Evolutionary conservation across 2,113 vertebrate genomes (phyloP).

Genomic region (Cyanocitta stelleri): DNA sequence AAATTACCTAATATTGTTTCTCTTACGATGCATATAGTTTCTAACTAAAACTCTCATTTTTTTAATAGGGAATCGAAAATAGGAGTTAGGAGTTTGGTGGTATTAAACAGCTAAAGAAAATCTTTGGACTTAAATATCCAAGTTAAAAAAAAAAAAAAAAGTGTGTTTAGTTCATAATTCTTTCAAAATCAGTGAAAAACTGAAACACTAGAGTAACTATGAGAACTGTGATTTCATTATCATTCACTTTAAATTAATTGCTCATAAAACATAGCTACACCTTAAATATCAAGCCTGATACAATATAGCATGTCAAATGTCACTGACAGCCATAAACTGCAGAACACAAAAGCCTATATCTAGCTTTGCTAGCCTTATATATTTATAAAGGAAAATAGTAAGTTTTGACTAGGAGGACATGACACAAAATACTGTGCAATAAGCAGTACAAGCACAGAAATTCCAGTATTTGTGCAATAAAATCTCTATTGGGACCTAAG

Average conservation of each 20-base stretch:
- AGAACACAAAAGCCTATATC: not conserved
- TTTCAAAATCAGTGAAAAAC: not conserved
- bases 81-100: not conserved
- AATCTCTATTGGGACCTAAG: not conserved
- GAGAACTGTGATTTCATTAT: not conserved
- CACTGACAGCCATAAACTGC: not conserved
- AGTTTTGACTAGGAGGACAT: not conserved
- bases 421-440: not conserved
- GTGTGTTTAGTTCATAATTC: not conserved
- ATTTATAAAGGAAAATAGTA: not conserved
- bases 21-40: not conserved
- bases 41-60: not conserved
- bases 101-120: not conserved
- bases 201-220: not conserved
- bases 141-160: not conserved
- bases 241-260: slow-evolving; percentile 5
- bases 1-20: not conserved
- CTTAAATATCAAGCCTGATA: not conserved
- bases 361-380: not conserved
- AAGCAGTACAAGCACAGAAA: not conserved
- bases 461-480: not conserved
- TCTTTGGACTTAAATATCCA: not conserved
- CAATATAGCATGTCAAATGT: not conserved
- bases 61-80: not conserved
- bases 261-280: not conserved